A percentile compares a stretch with the other conserved stretches of the same genome.
These are phyloP conservation scores for Nephotettix cincticeps DNA, from an alignment of 1,140 invertebrate species.

Conservation along the genomic window DNA sequence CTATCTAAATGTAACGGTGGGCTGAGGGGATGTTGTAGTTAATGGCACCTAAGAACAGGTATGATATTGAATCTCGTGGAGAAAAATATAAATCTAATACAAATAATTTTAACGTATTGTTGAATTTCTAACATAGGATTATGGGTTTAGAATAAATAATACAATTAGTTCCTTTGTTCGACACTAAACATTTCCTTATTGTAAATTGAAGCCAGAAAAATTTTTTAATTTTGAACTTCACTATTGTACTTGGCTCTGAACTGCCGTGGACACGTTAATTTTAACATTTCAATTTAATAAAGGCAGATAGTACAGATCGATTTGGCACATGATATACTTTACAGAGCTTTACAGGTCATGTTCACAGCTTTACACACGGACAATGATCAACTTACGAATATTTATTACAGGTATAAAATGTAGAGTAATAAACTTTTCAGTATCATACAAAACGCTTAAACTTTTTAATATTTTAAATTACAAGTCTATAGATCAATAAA, in stretches of 20 bases:
- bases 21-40: too few relatives aligned
- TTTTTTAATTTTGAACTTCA: background rate
- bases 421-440: slow-evolving; percentile 15
- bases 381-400: background rate
- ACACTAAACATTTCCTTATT: background rate
- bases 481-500: background rate
- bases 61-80: too few relatives aligned
- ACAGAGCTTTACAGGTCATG: background rate
- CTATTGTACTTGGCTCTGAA: background rate
- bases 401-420: slow-evolving; percentile 16
- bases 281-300: background rate
- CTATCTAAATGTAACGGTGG: too few relatives aligned
- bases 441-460: slow-evolving; percentile 5
- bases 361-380: background rate
- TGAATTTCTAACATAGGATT: too few relatives aligned
- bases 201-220: background rate
- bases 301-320: background rate
- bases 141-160: too few relatives aligned
- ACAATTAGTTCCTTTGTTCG: too few relatives aligned
- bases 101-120: too few relatives aligned
- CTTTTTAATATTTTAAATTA: background rate
- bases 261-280: background rate
- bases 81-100: too few relatives aligned
- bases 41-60: too few relatives aligned
- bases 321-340: background rate